These are phyloP conservation scores for Carassius auratus DNA, from an alignment of 2,113 vertebrate species.

Conservation along the genomic window DNA sequence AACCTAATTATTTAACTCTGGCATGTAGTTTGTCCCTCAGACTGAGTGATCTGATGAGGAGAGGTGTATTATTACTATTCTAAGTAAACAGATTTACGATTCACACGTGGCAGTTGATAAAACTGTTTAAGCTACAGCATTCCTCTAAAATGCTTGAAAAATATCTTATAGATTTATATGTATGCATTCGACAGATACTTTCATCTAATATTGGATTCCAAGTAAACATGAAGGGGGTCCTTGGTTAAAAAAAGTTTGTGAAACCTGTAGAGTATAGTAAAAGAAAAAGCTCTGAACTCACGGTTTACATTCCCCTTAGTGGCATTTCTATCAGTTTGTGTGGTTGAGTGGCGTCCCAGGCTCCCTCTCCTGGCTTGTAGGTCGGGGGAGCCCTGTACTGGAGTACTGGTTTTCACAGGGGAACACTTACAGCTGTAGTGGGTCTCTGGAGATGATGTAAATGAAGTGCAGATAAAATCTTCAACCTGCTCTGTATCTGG, in stretches of 20 bases:
- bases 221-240: not conserved
- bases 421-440: constrained; percentile 22
- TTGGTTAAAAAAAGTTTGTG: not conserved
- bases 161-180: not conserved
- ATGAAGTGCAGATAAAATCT: constrained; percentile 50
- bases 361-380: constrained; percentile 52
- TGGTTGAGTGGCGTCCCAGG: constrained; percentile 57
- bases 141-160: not conserved
- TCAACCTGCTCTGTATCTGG: constrained; percentile 62
- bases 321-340: constrained; percentile 61
- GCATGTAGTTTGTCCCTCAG: no score
- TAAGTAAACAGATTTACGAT: not conserved
- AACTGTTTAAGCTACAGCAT: not conserved
- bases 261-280: not conserved
- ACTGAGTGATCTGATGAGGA: not conserved
- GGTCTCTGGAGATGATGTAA: constrained; percentile 26
- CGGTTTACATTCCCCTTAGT: constrained; percentile 65
- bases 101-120: not conserved
- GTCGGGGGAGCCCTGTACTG: constrained; percentile 57
- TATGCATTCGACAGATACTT: not conserved
- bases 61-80: not conserved
- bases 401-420: constrained; percentile 62
- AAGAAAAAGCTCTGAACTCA: constrained; percentile 57
- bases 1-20: not conserved
- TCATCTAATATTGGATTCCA: not conserved